These are phyloP conservation scores for Platyrinchus mystaceus DNA, from an alignment of 2,797 vertebrate species.

Conservation along the genomic window DNA sequence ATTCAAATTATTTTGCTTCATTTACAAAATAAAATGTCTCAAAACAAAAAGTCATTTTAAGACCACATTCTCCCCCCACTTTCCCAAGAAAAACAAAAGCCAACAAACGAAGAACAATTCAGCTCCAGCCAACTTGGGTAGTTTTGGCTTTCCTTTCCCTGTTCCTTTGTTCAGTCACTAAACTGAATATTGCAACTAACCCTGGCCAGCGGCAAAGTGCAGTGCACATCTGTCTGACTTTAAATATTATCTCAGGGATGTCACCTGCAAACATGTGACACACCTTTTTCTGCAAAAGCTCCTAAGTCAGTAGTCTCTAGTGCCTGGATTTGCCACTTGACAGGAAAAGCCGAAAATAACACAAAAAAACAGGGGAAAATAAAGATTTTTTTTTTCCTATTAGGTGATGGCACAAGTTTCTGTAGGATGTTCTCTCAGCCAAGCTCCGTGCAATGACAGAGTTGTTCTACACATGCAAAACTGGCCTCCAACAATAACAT, in stretches of 20 bases:
- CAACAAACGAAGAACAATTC: not conserved
- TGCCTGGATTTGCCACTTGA: not conserved
- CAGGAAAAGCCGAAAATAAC: not conserved
- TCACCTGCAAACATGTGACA: not conserved
- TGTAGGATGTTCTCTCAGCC: not conserved
- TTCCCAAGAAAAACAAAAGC: not conserved
- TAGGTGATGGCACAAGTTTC: not conserved
- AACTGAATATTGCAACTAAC: not conserved
- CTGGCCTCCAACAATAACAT: not conserved
- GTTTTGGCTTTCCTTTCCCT: not conserved
- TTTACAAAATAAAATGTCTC: not conserved
- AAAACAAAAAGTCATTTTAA: not conserved
- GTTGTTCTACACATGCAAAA: not conserved
- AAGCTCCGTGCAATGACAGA: not conserved
- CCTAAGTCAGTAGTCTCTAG: not conserved
- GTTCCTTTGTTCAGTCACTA: not conserved
- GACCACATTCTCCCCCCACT: not conserved
- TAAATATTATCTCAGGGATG: not conserved
- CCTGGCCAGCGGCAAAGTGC: not conserved
- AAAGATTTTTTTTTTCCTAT: not conserved
- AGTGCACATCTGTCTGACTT: not conserved
- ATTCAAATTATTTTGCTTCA: not conserved
- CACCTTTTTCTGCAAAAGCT: not conserved
- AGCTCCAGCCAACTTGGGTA: not conserved
- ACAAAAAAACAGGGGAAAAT: not conserved